Conservation (phyloP, 2,888 invertebrate genomes). For the Athalia cordata region DNA sequence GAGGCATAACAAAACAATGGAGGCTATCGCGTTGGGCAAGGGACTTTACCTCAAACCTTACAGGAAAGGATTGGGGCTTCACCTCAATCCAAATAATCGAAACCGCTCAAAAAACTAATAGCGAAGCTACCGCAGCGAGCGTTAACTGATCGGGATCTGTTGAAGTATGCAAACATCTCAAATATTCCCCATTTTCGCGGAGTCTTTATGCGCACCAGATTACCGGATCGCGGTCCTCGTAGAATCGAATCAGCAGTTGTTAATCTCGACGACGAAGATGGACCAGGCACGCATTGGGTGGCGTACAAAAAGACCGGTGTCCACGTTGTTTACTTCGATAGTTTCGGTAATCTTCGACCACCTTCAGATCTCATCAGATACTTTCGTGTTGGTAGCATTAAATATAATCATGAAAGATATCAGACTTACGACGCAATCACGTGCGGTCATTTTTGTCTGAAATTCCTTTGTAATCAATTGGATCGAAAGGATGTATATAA, state of each 20-base stretch:
- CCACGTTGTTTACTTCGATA: conserved; percentile 65
- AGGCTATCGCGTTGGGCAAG: conserved; percentile 65
- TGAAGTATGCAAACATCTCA: conserved; percentile 52
- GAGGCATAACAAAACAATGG: conserved; percentile 68
- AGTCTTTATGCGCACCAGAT: conserved; percentile 66
- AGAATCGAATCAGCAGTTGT: conserved; percentile 41
- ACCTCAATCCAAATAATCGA: conserved; percentile 44
- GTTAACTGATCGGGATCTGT: conserved; percentile 59
- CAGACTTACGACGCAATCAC: conserved; percentile 57
- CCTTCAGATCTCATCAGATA: conserved; percentile 61
- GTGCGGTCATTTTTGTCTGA: conserved; percentile 61
- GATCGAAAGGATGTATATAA: conserved; percentile 42
- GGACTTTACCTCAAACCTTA: conserved; percentile 58
- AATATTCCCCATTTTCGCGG: conserved; percentile 60
- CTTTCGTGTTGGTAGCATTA: conserved; percentile 18
- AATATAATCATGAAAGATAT: conserved; percentile 57
- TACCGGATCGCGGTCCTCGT: conserved; percentile 61
- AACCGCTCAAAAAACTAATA: conserved; percentile 31
- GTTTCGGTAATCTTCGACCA: conserved; percentile 66
- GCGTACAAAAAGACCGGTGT: conserved; percentile 62
- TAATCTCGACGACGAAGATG: conserved; percentile 35
- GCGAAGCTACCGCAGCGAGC: conserved; percentile 53
- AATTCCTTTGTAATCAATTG: conserved; percentile 54
- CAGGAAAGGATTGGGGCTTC: conserved; percentile 55
- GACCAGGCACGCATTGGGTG: conserved; percentile 57